phyloP scores from a whole-genome alignment of 2,888 invertebrate genomes.

The Catocala fraxini region DNA sequence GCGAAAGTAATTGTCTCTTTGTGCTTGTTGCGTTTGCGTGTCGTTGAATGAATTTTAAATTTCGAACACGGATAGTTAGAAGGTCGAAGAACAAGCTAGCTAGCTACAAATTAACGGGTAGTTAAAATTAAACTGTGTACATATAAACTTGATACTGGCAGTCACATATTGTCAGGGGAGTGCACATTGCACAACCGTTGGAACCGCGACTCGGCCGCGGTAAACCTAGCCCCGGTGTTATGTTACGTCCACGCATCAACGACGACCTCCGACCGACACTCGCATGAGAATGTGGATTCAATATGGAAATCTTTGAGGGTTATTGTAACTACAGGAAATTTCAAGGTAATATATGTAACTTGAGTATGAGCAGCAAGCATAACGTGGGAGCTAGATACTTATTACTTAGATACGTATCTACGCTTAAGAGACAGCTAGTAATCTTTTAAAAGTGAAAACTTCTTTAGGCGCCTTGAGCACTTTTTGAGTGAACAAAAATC shows the following conservation, averaged over 20 bases:
- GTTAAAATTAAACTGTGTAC: conserved; percentile 22
- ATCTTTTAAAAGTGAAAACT: no score
- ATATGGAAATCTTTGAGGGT: conserved; percentile 33
- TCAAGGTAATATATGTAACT: conserved; percentile 7
- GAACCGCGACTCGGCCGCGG: conserved; percentile 69
- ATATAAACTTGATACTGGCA: conserved; percentile 54
- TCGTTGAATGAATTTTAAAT: no score
- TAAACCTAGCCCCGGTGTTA: conserved; percentile 66
- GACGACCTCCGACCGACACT: conserved; percentile 66
- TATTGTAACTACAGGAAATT: conserved; percentile 3
- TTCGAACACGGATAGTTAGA: no score
- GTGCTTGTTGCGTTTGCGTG: no score
- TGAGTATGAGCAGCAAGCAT: not conserved
- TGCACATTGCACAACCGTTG: conserved; percentile 72
- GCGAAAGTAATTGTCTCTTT: no score
- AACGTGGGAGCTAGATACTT: conserved; percentile 4
- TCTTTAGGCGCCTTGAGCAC: no score
- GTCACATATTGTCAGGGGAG: conserved; percentile 56
- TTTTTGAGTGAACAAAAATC: no score
- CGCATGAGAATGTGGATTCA: conserved; percentile 37
- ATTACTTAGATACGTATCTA: no score
- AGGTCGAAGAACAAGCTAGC: no score
- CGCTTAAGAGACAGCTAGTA: no score
- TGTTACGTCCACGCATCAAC: conserved; percentile 71
- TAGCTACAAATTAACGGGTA: no score